Evolutionary conservation across 2,888 invertebrate genomes (phyloP).

Genomic region (Apoda limacodes): DNA sequence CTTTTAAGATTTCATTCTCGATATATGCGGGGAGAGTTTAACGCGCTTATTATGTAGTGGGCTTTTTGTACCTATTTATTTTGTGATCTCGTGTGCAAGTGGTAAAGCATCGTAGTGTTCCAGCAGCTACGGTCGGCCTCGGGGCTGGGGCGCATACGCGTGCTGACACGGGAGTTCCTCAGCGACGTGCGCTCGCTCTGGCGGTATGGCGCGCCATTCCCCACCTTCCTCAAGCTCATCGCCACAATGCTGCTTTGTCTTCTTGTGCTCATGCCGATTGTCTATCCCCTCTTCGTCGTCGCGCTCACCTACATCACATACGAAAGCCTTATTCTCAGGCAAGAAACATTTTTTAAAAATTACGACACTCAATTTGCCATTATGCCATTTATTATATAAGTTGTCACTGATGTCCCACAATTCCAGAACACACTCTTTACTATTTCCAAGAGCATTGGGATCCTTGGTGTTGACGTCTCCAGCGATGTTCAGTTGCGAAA

Average conservation of each 20-base stretch:
- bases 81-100: too few species aligned
- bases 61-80: too few species aligned
- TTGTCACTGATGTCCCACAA: too few species aligned
- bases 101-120: slow-evolving; percentile 9
- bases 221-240: slow-evolving; percentile 58
- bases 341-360: slow-evolving; percentile 10
- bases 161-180: slow-evolving; percentile 43
- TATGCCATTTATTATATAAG: too few species aligned
- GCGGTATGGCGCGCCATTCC: slow-evolving; percentile 60
- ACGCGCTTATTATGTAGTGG: too few species aligned
- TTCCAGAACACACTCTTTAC: too few species aligned
- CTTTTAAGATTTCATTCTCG: too few species aligned
- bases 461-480: too few species aligned
- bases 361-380: too few species aligned
- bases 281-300: slow-evolving; percentile 48
- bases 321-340: slow-evolving; percentile 54
- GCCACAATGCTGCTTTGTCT: slow-evolving; percentile 50
- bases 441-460: too few species aligned
- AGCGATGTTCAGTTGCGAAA: too few species aligned
- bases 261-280: slow-evolving; percentile 43
- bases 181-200: slow-evolving; percentile 48
- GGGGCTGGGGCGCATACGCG: slow-evolving; percentile 36
- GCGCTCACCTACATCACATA: slow-evolving; percentile 44
- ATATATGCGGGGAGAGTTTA: too few species aligned
- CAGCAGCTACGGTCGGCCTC: slow-evolving; percentile 49